Conservation (phyloP, 1,140 invertebrate genomes). For the Globodera rostochiensis region DNA sequence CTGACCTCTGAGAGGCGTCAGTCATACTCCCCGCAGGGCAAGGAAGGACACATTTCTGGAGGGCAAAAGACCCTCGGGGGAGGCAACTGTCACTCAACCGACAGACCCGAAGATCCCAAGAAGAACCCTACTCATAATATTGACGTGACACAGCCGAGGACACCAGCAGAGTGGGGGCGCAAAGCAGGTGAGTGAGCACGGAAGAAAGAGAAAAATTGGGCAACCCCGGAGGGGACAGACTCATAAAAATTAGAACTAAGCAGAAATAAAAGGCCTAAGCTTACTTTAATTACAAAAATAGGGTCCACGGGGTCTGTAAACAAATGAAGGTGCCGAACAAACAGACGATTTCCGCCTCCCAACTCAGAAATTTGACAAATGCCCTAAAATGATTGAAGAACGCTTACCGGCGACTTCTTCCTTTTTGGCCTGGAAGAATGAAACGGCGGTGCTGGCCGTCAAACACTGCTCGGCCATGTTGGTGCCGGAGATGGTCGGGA, state of each 20-base stretch:
- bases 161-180: background rate
- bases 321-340: too few relatives aligned
- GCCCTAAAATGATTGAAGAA: background rate
- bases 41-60: background rate
- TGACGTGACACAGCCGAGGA: background rate
- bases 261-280: too few relatives aligned
- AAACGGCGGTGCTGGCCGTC: constrained; percentile 14
- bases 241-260: too few relatives aligned
- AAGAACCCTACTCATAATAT: background rate
- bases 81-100: background rate
- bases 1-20: background rate
- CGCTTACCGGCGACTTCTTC: background rate
- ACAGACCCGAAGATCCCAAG: background rate
- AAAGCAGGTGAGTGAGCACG: background rate
- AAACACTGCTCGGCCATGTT: constrained; percentile 9
- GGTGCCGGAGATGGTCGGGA: background rate
- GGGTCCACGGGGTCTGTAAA: too few relatives aligned
- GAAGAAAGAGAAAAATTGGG: constrained; percentile 1
- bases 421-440: constrained; percentile 25
- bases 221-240: background rate
- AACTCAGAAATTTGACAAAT: too few relatives aligned
- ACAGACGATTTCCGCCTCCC: too few relatives aligned
- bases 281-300: too few relatives aligned
- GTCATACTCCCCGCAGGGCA: constrained; percentile 2
- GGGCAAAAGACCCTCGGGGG: background rate